Base-by-base conservation (phyloP, 2,888 invertebrate genomes). In the Augiades crinisus region DNA sequence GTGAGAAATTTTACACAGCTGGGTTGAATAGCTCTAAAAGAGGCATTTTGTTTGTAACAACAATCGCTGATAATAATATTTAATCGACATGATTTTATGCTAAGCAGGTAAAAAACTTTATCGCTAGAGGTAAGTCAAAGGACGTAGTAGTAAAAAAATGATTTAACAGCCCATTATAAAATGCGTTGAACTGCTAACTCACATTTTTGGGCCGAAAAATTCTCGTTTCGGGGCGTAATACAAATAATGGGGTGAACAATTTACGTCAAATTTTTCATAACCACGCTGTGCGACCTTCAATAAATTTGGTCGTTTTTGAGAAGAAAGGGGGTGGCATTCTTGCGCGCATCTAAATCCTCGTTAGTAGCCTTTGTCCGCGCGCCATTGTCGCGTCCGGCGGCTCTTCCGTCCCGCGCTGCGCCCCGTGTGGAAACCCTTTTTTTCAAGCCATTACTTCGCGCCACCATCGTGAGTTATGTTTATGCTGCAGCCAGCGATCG, bases 291-390 rank as follows among this genome's bases (percentile, higher is more conserved):
- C 22, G 43, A 24, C 49, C 45, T 50, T 44, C 50, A 44, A 44
- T 44, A 44, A 50, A 44, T 50, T 49, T 40, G 41, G 49, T 36
- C 53, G 43, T 44, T 47, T 47, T 53, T 43, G 47, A 43, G 47
- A 46, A 40, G 37, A 47, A 47, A 43, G 47, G 31, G 43, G 41
- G 36, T 30, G 36, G 47, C 31, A 55, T 47, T 55, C 43, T 47
- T 43, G 47, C 21, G 45, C 50, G 34, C 59, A 60, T 60, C 57
- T 59, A 57, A 56, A 60, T 55, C 53, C 62, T 63, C 62, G 62
- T 63, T 62, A 63, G 58, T 33, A 50, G 52, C 56, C 53, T 57
- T 60, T 61, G 62, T 60, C 63, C 55, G 31, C 30, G 47, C 45
- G 53, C 59, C 54, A 58, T 60, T 60, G 62, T 62, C 62, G 40